Base-by-base conservation (phyloP, 1,140 invertebrate species). In the Heliconius himera region DNA sequence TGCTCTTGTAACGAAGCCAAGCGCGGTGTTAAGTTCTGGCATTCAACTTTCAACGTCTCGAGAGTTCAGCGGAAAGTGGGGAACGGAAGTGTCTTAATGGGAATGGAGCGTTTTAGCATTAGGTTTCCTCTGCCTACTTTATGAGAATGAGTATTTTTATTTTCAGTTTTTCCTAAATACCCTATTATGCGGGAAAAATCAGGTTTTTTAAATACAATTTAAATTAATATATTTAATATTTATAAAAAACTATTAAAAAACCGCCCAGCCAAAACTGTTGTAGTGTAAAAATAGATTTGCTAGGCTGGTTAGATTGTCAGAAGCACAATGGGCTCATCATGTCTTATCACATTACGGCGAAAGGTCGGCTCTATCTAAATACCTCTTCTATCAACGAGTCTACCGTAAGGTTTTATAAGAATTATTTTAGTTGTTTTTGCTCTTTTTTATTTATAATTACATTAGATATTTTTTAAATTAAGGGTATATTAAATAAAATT, bases 331-430 rank as follows among this genome's bases (percentile, higher is more conserved):
- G 60, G 22, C 60, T 66, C 60, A 66, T 66, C 60, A 29, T 66
- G 22, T 66, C 60, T 66, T 66, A 66, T 66, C 60, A 66, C 26
- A 66, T 66, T 66, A 66, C 60, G 11, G 9, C 29, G 60, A 66
- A 66, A 66, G 60, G 60, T 66, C 60, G 60, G 60, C 8, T 66
- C 60, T 66, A 66, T 66, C 60, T 66, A 66, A 66, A 66, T 66
- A 29, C 8, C 60, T 29, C 22, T 66, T 66, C 60, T 66, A 66
- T 66, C 60, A 66, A 66, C 60, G 26, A 66, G 26, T 8, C 13
- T 66, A 20, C 26, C 9, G 22, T 66, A 66, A 66, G 60, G 60
- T 56, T 66, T 29, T 26, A 60, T 60, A 60, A 60, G 54, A 60
- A 66, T 66, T 66, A 22, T 66, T 66, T 66, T 66, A 66, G 22